Evolutionary conservation across 2,113 vertebrate genomes (phyloP).

Genomic region (Erythrolamprus reginae): DNA sequence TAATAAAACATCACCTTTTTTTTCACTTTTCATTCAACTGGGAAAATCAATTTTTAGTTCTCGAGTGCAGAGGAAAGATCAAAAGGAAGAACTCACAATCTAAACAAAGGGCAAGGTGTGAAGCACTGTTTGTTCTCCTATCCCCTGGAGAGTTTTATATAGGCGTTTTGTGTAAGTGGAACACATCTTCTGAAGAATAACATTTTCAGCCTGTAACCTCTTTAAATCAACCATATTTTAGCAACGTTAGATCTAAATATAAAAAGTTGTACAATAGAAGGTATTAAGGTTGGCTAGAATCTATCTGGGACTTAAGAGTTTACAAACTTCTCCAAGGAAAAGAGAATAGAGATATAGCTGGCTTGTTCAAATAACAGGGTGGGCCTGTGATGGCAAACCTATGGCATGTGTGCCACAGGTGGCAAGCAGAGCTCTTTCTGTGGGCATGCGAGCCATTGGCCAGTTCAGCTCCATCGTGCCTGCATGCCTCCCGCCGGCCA

Average conservation of each 20-base stretch:
- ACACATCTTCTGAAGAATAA: constrained; percentile 47
- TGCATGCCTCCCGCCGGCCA: no score
- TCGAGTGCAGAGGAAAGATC: constrained; percentile 58
- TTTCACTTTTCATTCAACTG: constrained; percentile 51
- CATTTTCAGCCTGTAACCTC: constrained; percentile 3
- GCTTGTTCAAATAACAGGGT: not conserved
- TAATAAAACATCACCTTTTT: constrained; percentile 67
- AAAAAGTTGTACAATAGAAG: constrained; percentile 6
- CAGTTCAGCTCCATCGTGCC: no score
- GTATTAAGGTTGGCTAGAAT: not conserved
- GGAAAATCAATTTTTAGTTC: constrained; percentile 68
- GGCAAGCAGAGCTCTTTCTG: no score
- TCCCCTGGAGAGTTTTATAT: constrained; percentile 55
- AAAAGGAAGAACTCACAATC: constrained; percentile 63
- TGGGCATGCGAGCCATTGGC: no score
- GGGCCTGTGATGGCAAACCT: no score
- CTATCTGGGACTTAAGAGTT: not conserved
- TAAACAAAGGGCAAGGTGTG: constrained; percentile 55
- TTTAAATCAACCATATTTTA: constrained; percentile 7
- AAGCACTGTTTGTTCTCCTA: constrained; percentile 27
- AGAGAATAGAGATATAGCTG: not conserved
- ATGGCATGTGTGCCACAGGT: no score
- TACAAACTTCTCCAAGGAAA: not conserved
- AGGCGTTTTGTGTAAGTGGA: constrained; percentile 42
- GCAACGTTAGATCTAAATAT: constrained; percentile 22